Evolutionary conservation across 2,888 invertebrate genomes (phyloP).

Genomic region (Apamea epomidion): DNA sequence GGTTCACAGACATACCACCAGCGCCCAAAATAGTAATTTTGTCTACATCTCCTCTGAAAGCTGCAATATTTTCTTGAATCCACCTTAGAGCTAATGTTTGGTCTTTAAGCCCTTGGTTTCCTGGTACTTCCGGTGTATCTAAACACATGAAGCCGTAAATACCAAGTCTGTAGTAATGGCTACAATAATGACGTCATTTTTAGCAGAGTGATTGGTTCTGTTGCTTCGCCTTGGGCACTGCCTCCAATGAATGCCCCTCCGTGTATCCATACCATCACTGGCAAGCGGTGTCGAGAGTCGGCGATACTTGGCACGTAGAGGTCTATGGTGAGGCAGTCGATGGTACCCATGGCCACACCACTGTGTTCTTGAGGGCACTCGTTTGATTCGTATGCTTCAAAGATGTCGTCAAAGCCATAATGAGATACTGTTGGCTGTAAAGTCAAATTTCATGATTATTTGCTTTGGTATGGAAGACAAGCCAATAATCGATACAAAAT

Average conservation of each 20-base stretch:
- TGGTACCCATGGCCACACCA: conserved; percentile 36
- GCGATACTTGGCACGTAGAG: conserved; percentile 64
- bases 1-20: no score
- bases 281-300: conserved; percentile 27
- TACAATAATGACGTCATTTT: conserved; percentile 3
- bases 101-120: no score
- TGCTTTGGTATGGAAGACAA: no score
- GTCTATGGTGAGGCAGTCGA: conserved; percentile 65
- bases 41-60: no score
- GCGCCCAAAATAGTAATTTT: no score
- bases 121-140: no score
- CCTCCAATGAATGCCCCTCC: conserved; percentile 44
- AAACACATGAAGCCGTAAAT: no score
- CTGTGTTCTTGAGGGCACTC: conserved; percentile 56
- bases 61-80: no score
- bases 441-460: neutral
- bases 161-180: no score
- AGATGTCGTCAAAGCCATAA: conserved; percentile 53
- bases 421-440: conserved; percentile 62
- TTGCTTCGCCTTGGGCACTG: neutral
- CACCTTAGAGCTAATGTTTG: no score
- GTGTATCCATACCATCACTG: conserved; percentile 53
- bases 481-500: no score
- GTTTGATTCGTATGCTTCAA: conserved; percentile 55
- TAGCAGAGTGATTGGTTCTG: conserved; percentile 26